A percentile compares a stretch with the other conserved stretches of the same genome.
These are phyloP conservation scores for Caranx ignobilis DNA, from an alignment of 2,113 vertebrate genomes.

Conservation along the genomic window DNA sequence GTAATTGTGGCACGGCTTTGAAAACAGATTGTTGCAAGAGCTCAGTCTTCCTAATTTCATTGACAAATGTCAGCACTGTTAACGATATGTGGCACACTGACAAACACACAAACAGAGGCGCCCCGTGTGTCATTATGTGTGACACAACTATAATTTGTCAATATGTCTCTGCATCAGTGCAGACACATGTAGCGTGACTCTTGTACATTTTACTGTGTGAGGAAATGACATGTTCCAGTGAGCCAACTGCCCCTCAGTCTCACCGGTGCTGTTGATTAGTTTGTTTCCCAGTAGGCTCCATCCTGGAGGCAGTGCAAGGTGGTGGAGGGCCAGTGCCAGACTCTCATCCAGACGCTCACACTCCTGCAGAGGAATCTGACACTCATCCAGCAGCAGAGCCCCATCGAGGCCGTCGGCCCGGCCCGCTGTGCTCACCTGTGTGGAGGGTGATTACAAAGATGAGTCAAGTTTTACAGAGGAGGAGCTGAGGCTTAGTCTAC, in stretches of 20 bases:
- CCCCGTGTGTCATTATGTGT: constrained; percentile 10
- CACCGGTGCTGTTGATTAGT: constrained; percentile 70
- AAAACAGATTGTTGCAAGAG: not conserved
- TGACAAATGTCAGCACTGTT: not conserved
- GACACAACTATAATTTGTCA: constrained; percentile 14
- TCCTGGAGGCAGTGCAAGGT: constrained; percentile 88
- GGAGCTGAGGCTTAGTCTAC: constrained; percentile 21
- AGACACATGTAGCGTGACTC: constrained; percentile 3
- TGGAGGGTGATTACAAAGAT: constrained; percentile 35
- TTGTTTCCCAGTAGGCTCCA: constrained; percentile 92
- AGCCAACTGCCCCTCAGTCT: constrained; percentile 26
- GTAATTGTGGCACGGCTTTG: not conserved
- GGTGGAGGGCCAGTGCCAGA: constrained; percentile 90
- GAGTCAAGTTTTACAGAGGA: constrained; percentile 36
- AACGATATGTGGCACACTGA: not conserved
- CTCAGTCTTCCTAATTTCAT: not conserved
- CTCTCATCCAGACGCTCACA: constrained; percentile 91
- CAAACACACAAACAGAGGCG: constrained; percentile 24
- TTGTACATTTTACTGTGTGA: not conserved
- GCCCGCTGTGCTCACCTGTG: constrained; percentile 89
- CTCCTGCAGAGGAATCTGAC: constrained; percentile 88
- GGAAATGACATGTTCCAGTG: constrained; percentile 14
- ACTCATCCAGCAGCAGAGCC: constrained; percentile 90
- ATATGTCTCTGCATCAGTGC: constrained; percentile 12
- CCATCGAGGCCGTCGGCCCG: constrained; percentile 90